These are phyloP conservation scores for Acrocephalus scirpaceus DNA, from an alignment of 2,797 vertebrate genomes.

Conservation along the genomic window DNA sequence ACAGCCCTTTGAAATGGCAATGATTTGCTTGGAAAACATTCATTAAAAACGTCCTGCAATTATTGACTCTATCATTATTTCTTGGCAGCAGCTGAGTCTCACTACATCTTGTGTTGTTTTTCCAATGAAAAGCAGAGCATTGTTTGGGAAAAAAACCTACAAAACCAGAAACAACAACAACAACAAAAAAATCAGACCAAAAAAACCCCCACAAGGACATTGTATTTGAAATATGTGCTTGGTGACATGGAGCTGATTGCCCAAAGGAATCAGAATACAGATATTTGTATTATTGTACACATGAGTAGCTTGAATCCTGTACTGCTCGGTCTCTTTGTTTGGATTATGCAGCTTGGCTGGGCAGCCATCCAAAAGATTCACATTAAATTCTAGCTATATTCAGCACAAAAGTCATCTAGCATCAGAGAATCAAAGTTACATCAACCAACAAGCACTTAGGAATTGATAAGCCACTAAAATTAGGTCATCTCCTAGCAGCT, in stretches of 20 bases:
- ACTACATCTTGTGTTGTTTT: constrained; percentile 26
- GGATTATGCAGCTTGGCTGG: constrained; percentile 70
- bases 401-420: constrained; percentile 80
- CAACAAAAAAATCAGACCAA: background rate
- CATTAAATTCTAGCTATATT: constrained; percentile 80
- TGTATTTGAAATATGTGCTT: constrained; percentile 26
- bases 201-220: background rate
- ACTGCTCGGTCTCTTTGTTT: constrained; percentile 37
- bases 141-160: background rate
- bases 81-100: constrained; percentile 52
- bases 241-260: constrained; percentile 20
- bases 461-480: constrained; percentile 85
- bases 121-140: background rate
- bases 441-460: constrained; percentile 78
- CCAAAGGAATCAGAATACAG: constrained; percentile 29
- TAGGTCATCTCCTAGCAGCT: constrained; percentile 80
- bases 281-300: constrained; percentile 36
- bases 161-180: background rate
- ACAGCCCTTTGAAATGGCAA: constrained; percentile 62
- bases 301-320: constrained; percentile 54
- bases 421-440: constrained; percentile 80
- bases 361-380: constrained; percentile 80
- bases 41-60: constrained; percentile 69
- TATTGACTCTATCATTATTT: constrained; percentile 67
- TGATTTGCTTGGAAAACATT: constrained; percentile 73